Base-by-base conservation (phyloP, 2,888 invertebrate genomes). In the Eristalinus sepulchralis region DNA sequence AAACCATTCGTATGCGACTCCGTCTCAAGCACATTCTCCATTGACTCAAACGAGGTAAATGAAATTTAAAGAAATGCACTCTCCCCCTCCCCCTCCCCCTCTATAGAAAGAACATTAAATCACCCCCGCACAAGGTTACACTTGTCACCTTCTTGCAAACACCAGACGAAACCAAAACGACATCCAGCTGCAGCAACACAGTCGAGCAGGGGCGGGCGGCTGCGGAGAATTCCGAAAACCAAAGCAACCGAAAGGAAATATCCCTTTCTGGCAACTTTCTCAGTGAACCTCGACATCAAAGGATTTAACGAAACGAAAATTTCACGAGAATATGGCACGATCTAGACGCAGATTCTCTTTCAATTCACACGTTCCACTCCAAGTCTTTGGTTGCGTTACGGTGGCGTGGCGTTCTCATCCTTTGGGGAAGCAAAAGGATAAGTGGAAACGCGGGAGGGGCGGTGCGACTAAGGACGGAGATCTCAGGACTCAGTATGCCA, bases 281-380 rank as follows among this genome's bases (percentile, higher is more conserved):
- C 22, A 47, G 47, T 17, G 17, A 24, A 77, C 33, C 27, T 5
- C 53, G 17, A 73, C 71, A 73, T 82, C 64, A 77, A 85, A 78
- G 72, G 77, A 63, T 76, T 78, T 62, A 71, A 59, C 59, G 57
- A 79, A 57, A 81, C 63, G 63, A 80, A 71, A 80, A 39, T 66
- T 77, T 71, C n/a, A 53, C 70, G 20, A 67, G 63, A 81, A 72
- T 57, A 83, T 55, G 47, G 47, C 67, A 84, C 62, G 75, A 72
- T 66, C 70, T 47, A 72, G 82, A 82, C 68, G 78, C 73, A 78
- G 78, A 82, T 82, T 86, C 82, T 66, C 78, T 73, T 82, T 86
- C 82, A 78, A 86, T 86, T 82, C 66, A 82, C 85, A 86, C 82
- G 72, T 82, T 70, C 47, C 47, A 47, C 47, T 17, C 47, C 8